Conservation (phyloP, 1,140 invertebrate genomes). For the Dreissena polymorpha region DNA sequence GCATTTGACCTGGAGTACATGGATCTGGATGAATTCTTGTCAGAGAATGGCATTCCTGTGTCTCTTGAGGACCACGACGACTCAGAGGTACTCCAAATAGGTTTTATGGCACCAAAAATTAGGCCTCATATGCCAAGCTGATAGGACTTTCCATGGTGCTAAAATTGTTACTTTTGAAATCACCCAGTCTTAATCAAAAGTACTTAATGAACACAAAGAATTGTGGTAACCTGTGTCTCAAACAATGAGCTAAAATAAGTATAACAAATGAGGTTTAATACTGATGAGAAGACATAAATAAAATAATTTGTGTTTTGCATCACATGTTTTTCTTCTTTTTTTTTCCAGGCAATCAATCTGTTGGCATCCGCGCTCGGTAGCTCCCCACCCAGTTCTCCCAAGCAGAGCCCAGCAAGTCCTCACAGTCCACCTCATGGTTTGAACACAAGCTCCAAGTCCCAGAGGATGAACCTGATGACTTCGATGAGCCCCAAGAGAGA, state of each 20-base stretch:
- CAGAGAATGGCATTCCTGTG: slow-evolving; percentile 86
- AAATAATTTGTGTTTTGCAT: too few species aligned
- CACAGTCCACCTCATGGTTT: background rate
- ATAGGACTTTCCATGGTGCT: too few species aligned
- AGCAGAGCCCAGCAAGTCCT: background rate
- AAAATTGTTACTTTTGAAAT: too few species aligned
- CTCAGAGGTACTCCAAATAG: slow-evolving; percentile 20
- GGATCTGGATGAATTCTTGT: slow-evolving; percentile 97
- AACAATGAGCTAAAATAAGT: too few species aligned
- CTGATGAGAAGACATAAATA: too few species aligned
- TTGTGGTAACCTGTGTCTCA: too few species aligned
- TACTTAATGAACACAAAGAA: too few species aligned
- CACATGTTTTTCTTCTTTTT: background rate
- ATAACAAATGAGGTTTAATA: too few species aligned
- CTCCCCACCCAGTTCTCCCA: background rate
- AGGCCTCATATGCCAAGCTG: too few species aligned
- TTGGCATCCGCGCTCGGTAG: slow-evolving; percentile 32
- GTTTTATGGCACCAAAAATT: too few species aligned
- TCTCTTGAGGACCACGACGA: slow-evolving; percentile 51
- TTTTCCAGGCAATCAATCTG: slow-evolving; percentile 39
- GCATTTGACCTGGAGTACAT: slow-evolving; percentile 95
- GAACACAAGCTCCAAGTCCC: background rate
- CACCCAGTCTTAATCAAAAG: too few species aligned
- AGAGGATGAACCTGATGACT: background rate
- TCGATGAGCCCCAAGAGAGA: background rate